phyloP scores from a whole-genome alignment of 2,888 invertebrate genomes.

The Esperia sulphurella region DNA sequence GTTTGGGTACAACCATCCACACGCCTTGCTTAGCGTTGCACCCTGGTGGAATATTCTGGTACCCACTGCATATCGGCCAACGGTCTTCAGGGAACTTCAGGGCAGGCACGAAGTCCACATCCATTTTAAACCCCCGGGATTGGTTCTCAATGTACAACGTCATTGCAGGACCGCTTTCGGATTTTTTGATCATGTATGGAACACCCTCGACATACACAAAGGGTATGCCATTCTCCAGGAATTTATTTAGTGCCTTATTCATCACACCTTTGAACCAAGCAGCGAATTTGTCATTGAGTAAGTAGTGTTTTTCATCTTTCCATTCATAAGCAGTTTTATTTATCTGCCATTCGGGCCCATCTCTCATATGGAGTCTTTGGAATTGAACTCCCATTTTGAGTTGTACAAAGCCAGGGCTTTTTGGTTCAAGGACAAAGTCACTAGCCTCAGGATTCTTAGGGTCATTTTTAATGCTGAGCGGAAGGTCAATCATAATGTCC shows the following conservation, averaged over 20 bases:
- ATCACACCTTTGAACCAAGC: slow-evolving; percentile 77
- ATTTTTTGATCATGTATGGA: slow-evolving; percentile 42
- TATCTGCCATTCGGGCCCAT: slow-evolving; percentile 37
- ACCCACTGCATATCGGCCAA: slow-evolving; percentile 49
- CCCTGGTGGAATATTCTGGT: slow-evolving; percentile 27
- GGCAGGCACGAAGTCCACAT: slow-evolving; percentile 76
- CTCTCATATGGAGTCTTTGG: slow-evolving; percentile 36
- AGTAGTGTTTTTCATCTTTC: slow-evolving; percentile 54
- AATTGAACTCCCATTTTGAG: slow-evolving; percentile 57
- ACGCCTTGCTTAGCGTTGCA: slow-evolving; percentile 31
- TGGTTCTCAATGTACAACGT: slow-evolving; percentile 60
- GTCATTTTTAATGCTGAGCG: slow-evolving; percentile 44
- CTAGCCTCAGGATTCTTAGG: slow-evolving; percentile 31
- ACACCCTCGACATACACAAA: slow-evolving; percentile 44
- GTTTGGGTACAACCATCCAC: slow-evolving; percentile 75
- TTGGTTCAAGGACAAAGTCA: slow-evolving; percentile 52
- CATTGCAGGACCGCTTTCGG: slow-evolving; percentile 74
- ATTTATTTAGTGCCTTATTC: slow-evolving; percentile 50
- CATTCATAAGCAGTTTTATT: slow-evolving; percentile 56
- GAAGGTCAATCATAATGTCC: slow-evolving; percentile 75
- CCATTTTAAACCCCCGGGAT: slow-evolving; percentile 42
- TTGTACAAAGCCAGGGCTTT: slow-evolving; percentile 65
- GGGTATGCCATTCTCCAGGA: slow-evolving; percentile 17
- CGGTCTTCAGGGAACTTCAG: slow-evolving; percentile 61
- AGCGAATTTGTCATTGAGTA: slow-evolving; percentile 63